These are phyloP conservation scores for Apotomis betuletana DNA, from an alignment of 2,888 invertebrate genomes.

Conservation along the genomic window DNA sequence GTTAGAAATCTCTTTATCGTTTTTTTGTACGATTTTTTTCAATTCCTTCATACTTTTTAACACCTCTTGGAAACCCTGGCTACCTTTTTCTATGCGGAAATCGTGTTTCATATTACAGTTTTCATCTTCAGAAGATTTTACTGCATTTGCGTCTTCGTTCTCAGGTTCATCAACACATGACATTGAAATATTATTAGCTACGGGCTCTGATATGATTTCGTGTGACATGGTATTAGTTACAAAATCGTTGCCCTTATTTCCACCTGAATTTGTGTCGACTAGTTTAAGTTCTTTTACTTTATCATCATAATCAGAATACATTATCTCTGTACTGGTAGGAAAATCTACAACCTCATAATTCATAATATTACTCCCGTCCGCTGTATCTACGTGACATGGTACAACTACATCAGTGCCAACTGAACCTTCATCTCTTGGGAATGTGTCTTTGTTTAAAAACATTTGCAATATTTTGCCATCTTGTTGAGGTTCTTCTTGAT, in stretches of 20 bases:
- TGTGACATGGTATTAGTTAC: not conserved
- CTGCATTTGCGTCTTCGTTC: not conserved
- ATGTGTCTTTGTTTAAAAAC: not conserved
- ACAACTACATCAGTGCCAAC: not conserved
- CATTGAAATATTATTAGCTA: not conserved
- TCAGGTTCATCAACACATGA: not conserved
- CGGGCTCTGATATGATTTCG: not conserved
- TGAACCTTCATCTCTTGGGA: too few species aligned
- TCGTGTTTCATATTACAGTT: not conserved
- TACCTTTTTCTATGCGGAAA: not conserved
- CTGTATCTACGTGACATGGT: constrained; percentile 3
- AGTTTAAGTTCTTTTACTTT: not conserved
- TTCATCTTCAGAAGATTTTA: not conserved
- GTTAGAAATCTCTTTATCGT: not conserved
- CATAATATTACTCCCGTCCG: not conserved
- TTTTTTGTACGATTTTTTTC: not conserved
- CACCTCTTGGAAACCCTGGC: not conserved
- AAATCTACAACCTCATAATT: not conserved
- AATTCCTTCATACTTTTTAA: not conserved
- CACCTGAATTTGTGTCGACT: not conserved
- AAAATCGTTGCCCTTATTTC: not conserved
- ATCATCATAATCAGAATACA: not conserved
- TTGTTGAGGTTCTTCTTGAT: not conserved
- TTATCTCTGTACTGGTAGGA: not conserved
- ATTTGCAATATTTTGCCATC: not conserved